Evolutionary conservation across 2,888 invertebrate genomes (phyloP).

Genomic region (Zaprionus lineosus): DNA sequence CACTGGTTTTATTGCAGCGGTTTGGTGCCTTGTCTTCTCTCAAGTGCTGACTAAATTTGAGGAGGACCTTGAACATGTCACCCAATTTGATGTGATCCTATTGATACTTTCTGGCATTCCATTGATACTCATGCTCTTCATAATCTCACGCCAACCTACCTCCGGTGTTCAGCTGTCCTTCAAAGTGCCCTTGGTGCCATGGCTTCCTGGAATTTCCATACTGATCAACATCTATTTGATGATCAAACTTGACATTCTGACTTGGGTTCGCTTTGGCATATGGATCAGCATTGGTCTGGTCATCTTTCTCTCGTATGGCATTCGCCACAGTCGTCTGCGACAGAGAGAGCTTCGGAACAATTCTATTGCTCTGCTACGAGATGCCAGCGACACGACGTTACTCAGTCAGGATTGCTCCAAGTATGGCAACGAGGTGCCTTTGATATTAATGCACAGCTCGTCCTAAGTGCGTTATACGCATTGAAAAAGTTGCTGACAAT

Average conservation of each 20-base stretch:
- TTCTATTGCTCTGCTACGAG: constrained; percentile 49
- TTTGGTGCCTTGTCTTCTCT: constrained; percentile 75
- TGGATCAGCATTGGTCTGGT: constrained; percentile 91
- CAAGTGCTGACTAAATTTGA: constrained; percentile 72
- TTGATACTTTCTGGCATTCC: constrained; percentile 61
- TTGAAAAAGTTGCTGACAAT: constrained; percentile 14
- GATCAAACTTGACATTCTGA: constrained; percentile 85
- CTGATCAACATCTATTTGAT: constrained; percentile 93
- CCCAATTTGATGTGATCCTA: constrained; percentile 50
- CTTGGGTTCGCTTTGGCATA: constrained; percentile 92
- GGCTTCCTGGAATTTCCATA: constrained; percentile 91
- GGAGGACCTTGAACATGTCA: constrained; percentile 55
- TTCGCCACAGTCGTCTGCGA: constrained; percentile 84
- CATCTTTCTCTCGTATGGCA: constrained; percentile 86
- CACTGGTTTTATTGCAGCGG: constrained; percentile 46
- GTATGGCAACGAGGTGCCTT: constrained; percentile 28
- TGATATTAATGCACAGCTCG: constrained; percentile 34
- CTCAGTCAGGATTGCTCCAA: constrained; percentile 39
- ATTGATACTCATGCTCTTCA: constrained; percentile 83
- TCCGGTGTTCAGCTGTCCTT: constrained; percentile 86
- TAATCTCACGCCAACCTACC: constrained; percentile 86
- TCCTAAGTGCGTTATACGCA: constrained; percentile 11
- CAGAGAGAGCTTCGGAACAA: constrained; percentile 56
- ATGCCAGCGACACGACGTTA: constrained; percentile 55
- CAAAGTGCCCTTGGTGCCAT: constrained; percentile 91